Percentiles rank a stretch among this genome's conserved stretches.
These are phyloP conservation scores for Enteromius treurensis DNA, from an alignment of 2,797 vertebrate species.

Conservation along the genomic window DNA sequence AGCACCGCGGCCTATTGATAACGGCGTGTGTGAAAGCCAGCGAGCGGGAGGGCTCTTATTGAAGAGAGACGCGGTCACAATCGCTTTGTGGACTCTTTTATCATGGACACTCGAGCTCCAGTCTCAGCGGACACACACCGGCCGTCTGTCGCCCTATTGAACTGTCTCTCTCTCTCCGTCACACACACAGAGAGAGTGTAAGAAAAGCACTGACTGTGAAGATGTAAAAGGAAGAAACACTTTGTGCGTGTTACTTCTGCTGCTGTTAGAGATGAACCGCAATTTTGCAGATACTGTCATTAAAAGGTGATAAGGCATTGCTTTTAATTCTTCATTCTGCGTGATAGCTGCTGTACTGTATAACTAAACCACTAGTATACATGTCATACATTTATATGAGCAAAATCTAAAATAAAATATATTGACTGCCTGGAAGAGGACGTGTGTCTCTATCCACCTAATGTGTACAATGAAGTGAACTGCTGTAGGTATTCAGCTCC, in stretches of 20 bases:
- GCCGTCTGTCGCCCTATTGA: slow-evolving; percentile 60
- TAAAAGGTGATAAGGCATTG: background rate
- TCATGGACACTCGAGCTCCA: slow-evolving; percentile 58
- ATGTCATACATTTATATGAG: background rate
- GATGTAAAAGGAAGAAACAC: slow-evolving; percentile 1
- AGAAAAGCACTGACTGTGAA: background rate
- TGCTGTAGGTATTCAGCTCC: no score
- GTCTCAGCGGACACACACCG: slow-evolving; percentile 62
- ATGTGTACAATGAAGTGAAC: no score
- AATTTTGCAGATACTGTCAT: background rate
- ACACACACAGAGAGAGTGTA: background rate
- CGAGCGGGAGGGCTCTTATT: slow-evolving; percentile 58
- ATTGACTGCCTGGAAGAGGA: no score
- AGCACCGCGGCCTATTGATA: slow-evolving; percentile 73
- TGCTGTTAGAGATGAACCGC: background rate
- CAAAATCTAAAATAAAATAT: background rate
- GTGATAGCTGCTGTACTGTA: background rate
- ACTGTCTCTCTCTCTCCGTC: slow-evolving; percentile 49
- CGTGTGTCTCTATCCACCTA: no score
- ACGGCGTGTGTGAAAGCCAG: slow-evolving; percentile 76
- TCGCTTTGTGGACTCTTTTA: slow-evolving; percentile 72
- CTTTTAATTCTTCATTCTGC: background rate
- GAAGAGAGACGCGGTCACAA: slow-evolving; percentile 72
- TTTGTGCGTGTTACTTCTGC: background rate
- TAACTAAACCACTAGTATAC: background rate